Conservation (phyloP, 2,113 vertebrate species). For the Scomber japonicus region DNA sequence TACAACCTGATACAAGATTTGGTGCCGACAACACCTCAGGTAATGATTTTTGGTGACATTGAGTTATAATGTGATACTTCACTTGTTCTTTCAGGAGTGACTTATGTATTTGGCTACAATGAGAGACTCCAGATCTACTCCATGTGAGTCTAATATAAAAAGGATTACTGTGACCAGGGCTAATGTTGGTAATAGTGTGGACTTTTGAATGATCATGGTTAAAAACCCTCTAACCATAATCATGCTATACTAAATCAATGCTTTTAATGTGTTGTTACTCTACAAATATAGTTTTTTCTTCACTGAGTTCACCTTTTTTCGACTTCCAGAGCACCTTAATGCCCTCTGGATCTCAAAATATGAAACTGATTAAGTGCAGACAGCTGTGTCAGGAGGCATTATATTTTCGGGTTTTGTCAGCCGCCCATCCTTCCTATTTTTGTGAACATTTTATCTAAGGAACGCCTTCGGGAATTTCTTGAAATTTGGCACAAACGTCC, state of each 20-base stretch:
- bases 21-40: conserved; percentile 94
- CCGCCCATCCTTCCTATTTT: too few relatives aligned
- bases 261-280: background rate
- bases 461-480: too few relatives aligned
- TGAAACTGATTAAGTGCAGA: background rate
- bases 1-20: conserved; percentile 96
- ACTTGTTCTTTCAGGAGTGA: background rate
- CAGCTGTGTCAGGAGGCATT: too few relatives aligned
- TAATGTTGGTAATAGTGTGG: background rate
- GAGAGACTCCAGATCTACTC: background rate
- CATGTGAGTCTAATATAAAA: background rate
- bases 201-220: too few relatives aligned
- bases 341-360: background rate
- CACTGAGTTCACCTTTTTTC: background rate
- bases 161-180: background rate
- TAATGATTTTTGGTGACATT: conserved; percentile 63
- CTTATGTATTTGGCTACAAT: background rate
- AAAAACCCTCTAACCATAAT: background rate
- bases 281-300: background rate
- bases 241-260: background rate
- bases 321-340: conserved; percentile 4
- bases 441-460: too few relatives aligned
- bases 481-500: too few relatives aligned
- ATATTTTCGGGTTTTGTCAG: too few relatives aligned
- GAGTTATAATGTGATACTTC: background rate